Percentiles rank a stretch among this genome's conserved stretches.
These are phyloP conservation scores for Anastrepha obliqua DNA, from an alignment of 1,140 invertebrate species.

Conservation along the genomic window DNA sequence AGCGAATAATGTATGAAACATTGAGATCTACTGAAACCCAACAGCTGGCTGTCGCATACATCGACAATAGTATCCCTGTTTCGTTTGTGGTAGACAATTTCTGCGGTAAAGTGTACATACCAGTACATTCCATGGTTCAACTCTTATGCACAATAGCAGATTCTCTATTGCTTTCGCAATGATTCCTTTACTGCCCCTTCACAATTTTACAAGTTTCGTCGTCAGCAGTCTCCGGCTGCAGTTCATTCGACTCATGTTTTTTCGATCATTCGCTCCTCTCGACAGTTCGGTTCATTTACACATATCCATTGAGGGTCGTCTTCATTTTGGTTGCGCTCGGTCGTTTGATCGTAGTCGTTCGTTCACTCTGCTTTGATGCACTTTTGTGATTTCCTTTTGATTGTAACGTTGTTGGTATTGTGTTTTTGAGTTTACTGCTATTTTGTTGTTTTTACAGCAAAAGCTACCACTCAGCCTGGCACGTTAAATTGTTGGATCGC, in stretches of 20 bases:
- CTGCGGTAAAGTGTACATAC: neutral
- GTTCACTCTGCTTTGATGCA: conserved; percentile 40
- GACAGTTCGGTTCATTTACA: conserved; percentile 27
- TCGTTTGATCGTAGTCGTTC: neutral
- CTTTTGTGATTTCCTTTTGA: conserved; percentile 55
- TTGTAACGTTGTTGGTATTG: conserved; percentile 8
- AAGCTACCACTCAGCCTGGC: neutral
- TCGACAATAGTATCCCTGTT: no score
- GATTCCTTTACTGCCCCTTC: neutral
- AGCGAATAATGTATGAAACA: no score
- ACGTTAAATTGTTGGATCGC: conserved; percentile 23
- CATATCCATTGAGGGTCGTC: conserved; percentile 33
- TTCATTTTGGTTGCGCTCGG: conserved; percentile 22
- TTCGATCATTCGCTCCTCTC: conserved; percentile 23
- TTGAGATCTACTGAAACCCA: no score
- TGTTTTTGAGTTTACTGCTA: neutral
- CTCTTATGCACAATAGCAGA: neutral
- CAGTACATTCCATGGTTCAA: neutral
- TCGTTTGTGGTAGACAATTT: neutral
- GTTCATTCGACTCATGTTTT: conserved; percentile 26
- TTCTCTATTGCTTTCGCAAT: conserved; percentile 2
- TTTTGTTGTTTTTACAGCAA: neutral
- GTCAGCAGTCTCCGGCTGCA: neutral
- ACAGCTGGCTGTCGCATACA: no score
- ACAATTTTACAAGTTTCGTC: neutral